Conservation (phyloP, 2,113 vertebrate genomes). For the Leiothrix lutea region DNA sequence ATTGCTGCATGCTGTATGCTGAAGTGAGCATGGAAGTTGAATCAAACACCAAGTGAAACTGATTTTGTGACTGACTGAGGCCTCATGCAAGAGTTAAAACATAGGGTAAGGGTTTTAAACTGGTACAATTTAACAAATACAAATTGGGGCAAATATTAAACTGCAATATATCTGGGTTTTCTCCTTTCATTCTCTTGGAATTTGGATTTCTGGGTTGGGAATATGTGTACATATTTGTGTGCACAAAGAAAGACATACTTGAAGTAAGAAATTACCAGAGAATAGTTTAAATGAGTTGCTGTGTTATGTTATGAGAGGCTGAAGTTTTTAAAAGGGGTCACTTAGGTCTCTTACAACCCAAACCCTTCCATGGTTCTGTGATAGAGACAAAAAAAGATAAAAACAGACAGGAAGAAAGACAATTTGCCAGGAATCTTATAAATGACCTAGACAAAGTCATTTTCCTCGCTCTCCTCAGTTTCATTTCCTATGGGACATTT, state of each 20-base stretch:
- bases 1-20: neutral
- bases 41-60: neutral
- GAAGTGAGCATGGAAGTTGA: neutral
- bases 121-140: neutral
- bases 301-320: neutral
- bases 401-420: neutral
- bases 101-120: neutral
- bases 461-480: neutral
- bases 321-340: neutral
- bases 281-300: neutral
- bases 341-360: neutral
- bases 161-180: too few species aligned
- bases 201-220: neutral
- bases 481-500: neutral
- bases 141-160: neutral
- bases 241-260: neutral
- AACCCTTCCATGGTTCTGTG: neutral
- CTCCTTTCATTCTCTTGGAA: neutral
- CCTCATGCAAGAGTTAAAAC: neutral
- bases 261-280: neutral
- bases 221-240: fast-evolving
- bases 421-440: neutral
- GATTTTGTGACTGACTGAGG: neutral
- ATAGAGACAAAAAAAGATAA: neutral
- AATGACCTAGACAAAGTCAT: neutral